These are phyloP conservation scores for Octodonta nipae DNA, from an alignment of 2,888 invertebrate species.

Conservation along the genomic window DNA sequence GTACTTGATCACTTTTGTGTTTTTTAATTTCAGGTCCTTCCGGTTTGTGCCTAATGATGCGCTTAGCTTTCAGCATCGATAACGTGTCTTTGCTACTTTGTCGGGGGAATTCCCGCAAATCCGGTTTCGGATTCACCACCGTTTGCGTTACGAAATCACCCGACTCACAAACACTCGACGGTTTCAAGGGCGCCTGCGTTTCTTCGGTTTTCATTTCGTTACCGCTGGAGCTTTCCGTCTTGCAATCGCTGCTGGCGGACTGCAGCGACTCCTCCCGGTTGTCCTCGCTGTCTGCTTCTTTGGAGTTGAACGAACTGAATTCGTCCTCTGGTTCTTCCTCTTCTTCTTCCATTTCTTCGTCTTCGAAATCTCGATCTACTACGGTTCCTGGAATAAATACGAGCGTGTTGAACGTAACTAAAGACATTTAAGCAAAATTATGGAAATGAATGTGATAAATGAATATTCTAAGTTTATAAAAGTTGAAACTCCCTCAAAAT, in stretches of 20 bases:
- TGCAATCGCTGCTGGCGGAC: too few species aligned
- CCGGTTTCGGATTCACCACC: conserved; percentile 22
- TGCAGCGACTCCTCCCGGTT: too few species aligned
- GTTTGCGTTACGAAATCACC: conserved; percentile 19
- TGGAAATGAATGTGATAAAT: too few species aligned
- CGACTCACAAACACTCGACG: conserved; percentile 18
- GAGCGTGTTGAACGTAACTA: too few species aligned
- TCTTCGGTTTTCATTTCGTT: conserved; percentile 7
- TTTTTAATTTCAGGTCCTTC: conserved; percentile 27
- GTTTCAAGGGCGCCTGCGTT: conserved; percentile 17
- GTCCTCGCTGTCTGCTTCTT: conserved; percentile 3
- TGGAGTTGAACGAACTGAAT: too few species aligned
- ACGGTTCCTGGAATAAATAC: conserved; percentile 42
- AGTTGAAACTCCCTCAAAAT: too few species aligned
- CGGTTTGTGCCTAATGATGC: conserved; percentile 30
- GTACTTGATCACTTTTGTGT: conserved; percentile 17
- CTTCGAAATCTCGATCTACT: conserved; percentile 45
- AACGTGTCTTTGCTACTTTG: conserved; percentile 29
- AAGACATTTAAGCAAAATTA: too few species aligned
- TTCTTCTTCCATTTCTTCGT: conserved; percentile 37
- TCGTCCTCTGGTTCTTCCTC: conserved; percentile 15
- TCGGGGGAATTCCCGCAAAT: conserved; percentile 26
- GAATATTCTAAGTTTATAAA: too few species aligned
- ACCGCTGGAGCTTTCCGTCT: too few species aligned
- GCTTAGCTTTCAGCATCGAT: conserved; percentile 32